A percentile compares a stretch with the other conserved stretches of the same genome.
phyloP scores from a whole-genome alignment of 2,888 invertebrate species.

The Cheilosia pagana region DNA sequence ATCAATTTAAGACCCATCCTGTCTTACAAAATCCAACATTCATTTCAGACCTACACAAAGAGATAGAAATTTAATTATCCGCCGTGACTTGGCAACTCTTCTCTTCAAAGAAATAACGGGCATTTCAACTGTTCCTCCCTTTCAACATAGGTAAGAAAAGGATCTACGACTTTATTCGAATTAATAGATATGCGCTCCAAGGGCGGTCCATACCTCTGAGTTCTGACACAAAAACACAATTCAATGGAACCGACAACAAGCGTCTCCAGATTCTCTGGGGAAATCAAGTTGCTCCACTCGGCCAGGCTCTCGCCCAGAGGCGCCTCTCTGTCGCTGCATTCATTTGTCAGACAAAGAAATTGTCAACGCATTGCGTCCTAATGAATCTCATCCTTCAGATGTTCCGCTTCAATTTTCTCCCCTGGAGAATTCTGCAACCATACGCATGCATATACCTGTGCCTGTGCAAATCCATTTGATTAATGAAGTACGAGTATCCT shows the following conservation, averaged over 20 bases:
- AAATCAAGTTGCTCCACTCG: slow-evolving; percentile 39
- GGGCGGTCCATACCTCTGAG: slow-evolving; percentile 36
- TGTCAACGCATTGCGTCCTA: slow-evolving; percentile 67
- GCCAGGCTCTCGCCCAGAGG: slow-evolving; percentile 44
- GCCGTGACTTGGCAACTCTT: slow-evolving; percentile 31
- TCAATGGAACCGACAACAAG: slow-evolving; percentile 6
- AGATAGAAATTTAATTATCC: slow-evolving; percentile 10
- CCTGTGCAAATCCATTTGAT: slow-evolving; percentile 70
- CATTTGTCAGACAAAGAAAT: slow-evolving; percentile 27
- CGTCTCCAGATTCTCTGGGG: slow-evolving; percentile 47
- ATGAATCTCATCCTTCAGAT: slow-evolving; percentile 63
- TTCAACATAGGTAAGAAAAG: background rate
- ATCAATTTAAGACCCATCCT: background rate
- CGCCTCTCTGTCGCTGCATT: slow-evolving; percentile 45
- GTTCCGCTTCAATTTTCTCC: slow-evolving; percentile 72
- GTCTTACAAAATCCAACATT: background rate
- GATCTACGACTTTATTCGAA: slow-evolving; percentile 23
- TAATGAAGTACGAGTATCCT: slow-evolving; percentile 62
- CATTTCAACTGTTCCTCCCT: no score
- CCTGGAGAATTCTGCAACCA: slow-evolving; percentile 53
- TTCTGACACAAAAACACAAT: background rate
- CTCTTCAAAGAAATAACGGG: background rate
- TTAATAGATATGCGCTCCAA: slow-evolving; percentile 43
- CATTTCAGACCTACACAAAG: background rate
- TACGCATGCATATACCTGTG: slow-evolving; percentile 16